Base-by-base conservation (phyloP, 2,113 vertebrate species). In the Anseranas semipalmata region DNA sequence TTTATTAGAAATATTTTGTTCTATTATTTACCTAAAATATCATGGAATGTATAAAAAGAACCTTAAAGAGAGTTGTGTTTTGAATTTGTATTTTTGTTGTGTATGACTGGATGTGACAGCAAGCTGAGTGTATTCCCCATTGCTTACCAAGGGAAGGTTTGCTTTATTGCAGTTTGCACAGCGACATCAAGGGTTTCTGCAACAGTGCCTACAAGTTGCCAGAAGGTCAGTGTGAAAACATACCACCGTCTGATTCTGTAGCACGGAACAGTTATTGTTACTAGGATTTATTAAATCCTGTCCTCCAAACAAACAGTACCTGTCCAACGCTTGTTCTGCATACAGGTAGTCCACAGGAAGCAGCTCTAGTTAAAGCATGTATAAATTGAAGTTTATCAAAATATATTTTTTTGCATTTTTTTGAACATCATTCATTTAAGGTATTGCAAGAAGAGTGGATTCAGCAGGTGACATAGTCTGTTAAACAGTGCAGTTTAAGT, bases 161-260 rank as follows among this genome's bases (percentile, higher is more conserved):
- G 50, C 45, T 88, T 96, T 97, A 90, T 62, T 92, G 85, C 19
- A 85, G 53, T 37, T 92, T 75, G 28, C 73, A 70, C 35, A 93
- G 92, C 74, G 77, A 48, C 97, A 79, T 35, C 76, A 93, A 85
- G 92, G 87, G 45, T 96, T 91, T 96, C 72, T 88, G 52, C 93
- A 84, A 50, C 72, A 79, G 10, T 89, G 53, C 78, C 87, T 92
- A 81, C 68, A 94, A 86, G 86, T 84, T 96, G 50, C 84, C 67
- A 75, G 74, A 89, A 97, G 81, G 60, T 95, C 81, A 10, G 0
- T 56, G 77, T 76, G 77, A 95, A 95, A 93, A 93, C 91, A 35
- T 28, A 71, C 78, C 65, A 52, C 59, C 75, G 17, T 12, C 56
- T 84, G 70, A 45, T 91, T 91, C 66, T 37, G 8, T 39, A 63